phyloP scores from a whole-genome alignment of 2,888 invertebrate genomes.

The Brenthis hecate region DNA sequence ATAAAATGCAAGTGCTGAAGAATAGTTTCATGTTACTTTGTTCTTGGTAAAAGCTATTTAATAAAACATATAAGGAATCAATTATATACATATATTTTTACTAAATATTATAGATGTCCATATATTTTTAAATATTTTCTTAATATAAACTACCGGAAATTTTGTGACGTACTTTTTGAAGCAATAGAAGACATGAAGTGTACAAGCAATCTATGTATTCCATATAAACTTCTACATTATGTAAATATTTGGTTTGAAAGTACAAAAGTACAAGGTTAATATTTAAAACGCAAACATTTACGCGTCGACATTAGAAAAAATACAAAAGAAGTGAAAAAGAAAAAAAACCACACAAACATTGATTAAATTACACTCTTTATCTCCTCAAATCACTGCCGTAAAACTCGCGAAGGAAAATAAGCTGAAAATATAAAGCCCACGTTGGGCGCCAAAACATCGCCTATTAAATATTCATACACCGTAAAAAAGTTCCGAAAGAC shows the following conservation, averaged over 20 bases:
- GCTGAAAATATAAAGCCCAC: conserved; percentile 52
- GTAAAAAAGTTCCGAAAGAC: conserved; percentile 61
- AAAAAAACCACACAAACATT: conserved; percentile 44
- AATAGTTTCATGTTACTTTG: background rate
- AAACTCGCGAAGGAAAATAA: conserved; percentile 49
- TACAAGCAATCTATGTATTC: no score
- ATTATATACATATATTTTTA: no score
- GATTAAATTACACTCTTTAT: conserved; percentile 55
- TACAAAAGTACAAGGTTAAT: no score
- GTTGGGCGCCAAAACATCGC: conserved; percentile 63
- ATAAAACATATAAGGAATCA: no score
- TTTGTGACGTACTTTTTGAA: no score
- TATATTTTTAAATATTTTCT: no score
- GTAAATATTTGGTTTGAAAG: no score
- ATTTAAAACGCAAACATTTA: conserved; percentile 5
- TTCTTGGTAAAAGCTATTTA: background rate
- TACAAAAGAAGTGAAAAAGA: conserved; percentile 33
- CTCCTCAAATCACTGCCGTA: conserved; percentile 52
- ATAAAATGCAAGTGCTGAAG: background rate
- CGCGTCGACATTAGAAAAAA: conserved; percentile 19
- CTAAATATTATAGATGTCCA: no score
- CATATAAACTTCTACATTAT: no score
- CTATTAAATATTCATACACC: conserved; percentile 68
- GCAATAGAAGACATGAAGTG: no score
- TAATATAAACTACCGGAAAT: no score